These are phyloP conservation scores for Diadumene lineata DNA, from an alignment of 92 coral and sea anemone species.

Conservation along the genomic window DNA sequence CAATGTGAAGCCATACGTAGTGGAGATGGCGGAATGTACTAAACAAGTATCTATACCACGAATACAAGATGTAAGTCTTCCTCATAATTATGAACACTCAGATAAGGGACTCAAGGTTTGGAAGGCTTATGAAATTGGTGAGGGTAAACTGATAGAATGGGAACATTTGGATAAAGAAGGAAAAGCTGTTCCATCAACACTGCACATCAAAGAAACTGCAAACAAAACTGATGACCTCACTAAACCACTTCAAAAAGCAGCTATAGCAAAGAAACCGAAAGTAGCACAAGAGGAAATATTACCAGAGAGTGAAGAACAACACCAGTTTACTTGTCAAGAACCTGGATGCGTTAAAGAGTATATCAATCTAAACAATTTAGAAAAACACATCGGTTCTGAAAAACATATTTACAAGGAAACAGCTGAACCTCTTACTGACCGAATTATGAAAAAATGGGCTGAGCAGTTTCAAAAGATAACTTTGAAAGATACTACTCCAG, in stretches of 20 bases:
- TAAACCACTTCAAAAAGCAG: constrained; percentile 1
- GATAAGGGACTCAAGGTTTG: constrained; percentile 38
- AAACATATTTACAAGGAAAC: constrained; percentile 27
- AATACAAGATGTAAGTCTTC: constrained; percentile 43
- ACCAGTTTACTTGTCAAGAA: constrained; percentile 19
- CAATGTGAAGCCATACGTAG: too few species aligned
- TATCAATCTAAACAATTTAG: constrained; percentile 14
- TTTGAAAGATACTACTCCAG: constrained; percentile 10
- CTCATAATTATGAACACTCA: constrained; percentile 37
- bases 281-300: neutral
- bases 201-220: neutral
- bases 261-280: constrained; percentile 12
- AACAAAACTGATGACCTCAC: neutral
- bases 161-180: constrained; percentile 24
- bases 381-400: constrained; percentile 23
- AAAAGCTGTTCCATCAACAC: constrained; percentile 20
- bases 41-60: constrained; percentile 35
- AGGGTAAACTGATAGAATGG: constrained; percentile 40
- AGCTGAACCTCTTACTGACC: constrained; percentile 43
- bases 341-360: constrained; percentile 34
- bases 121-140: constrained; percentile 43
- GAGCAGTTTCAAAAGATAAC: constrained; percentile 23
- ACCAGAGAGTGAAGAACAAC: constrained; percentile 8
- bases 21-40: constrained; percentile 32
- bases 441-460: constrained; percentile 34